Base-by-base conservation (phyloP, 2,888 invertebrate species). In the Acrobasis repandana region DNA sequence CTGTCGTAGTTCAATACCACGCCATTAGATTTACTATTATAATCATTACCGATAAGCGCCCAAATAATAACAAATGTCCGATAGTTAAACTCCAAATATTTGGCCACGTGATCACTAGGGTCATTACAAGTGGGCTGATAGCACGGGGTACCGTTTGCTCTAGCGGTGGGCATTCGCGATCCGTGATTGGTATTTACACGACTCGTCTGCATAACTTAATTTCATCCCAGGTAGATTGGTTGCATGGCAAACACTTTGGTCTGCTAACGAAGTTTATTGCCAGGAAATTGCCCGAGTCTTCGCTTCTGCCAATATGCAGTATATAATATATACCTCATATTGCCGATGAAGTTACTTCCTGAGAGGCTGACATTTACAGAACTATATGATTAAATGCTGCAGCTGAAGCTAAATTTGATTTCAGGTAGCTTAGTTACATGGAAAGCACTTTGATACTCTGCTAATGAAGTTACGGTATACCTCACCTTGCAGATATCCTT, bases 61-160 rank as follows among this genome's bases (percentile, higher is more conserved):
- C 9, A 43, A 43, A 43, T n/a, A 43, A 43, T 43, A 43, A 43
- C 43, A 43, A 43, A 43, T 43, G 43, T 38, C 38, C 43, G 4
- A 14, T 43, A 43, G n/a, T 14, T 14, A 10, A 43, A 14, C 43
- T 14, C 2, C 38, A 36, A 18, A 54, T 54, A 43, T 54, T 54
- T 43, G 20, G 38, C 20, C 18, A 8, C 38, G 38, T 54, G 11
- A 34, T n/a, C 43, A n/a, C 11, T n/a, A 10, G 6, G 14, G 38
- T 20, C 47, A 18, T 18, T 57, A 57, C 47, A 20, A 48, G 54
- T 52, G 52, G 9, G 5, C 38, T 1, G 54, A 54, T 54, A 14
- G 20, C 43, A 34, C 54, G 54, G 2, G 43, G 20, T 54, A 2
- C 6, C 18, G 10, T 38, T 54, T 54, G 43, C 16, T 38, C n/a